A percentile compares a stretch with the other conserved stretches of the same genome.
Evolutionary conservation across 2,113 vertebrate species (phyloP).

Genomic region (Halcyon malimbica): DNA sequence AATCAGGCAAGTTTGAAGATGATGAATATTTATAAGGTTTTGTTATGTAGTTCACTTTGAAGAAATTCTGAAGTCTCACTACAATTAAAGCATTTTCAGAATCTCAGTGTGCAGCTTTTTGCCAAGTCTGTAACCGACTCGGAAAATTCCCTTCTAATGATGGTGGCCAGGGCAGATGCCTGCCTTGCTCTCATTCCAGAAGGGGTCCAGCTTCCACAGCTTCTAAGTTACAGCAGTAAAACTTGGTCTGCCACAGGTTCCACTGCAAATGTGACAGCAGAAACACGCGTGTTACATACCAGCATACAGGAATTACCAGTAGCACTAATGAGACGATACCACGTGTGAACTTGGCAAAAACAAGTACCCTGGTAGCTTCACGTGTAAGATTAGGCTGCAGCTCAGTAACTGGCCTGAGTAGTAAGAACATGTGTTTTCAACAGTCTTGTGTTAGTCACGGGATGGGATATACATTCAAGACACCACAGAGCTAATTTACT

Average conservation of each 20-base stretch:
- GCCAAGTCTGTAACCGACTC: neutral
- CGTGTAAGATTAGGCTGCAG: neutral
- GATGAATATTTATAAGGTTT: slow-evolving; percentile 41
- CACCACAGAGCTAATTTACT: neutral
- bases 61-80: neutral
- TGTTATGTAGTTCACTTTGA: slow-evolving; percentile 10
- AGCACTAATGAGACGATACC: neutral
- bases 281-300: neutral
- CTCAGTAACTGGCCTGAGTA: neutral
- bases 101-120: neutral
- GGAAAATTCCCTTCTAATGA: slow-evolving; percentile 5
- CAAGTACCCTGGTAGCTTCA: neutral
- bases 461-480: neutral
- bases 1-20: slow-evolving; percentile 8
- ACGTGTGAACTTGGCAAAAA: neutral
- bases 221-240: neutral
- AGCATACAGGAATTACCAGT: neutral
- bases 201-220: neutral
- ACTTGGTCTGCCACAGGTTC: neutral
- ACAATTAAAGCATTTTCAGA: slow-evolving; percentile 33
- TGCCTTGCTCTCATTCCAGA: neutral
- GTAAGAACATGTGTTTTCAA: neutral
- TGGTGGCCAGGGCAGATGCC: neutral
- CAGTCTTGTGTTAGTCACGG: neutral
- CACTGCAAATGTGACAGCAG: neutral